phyloP scores from a whole-genome alignment of 2,113 vertebrate genomes.

The Pangasianodon gigas region DNA sequence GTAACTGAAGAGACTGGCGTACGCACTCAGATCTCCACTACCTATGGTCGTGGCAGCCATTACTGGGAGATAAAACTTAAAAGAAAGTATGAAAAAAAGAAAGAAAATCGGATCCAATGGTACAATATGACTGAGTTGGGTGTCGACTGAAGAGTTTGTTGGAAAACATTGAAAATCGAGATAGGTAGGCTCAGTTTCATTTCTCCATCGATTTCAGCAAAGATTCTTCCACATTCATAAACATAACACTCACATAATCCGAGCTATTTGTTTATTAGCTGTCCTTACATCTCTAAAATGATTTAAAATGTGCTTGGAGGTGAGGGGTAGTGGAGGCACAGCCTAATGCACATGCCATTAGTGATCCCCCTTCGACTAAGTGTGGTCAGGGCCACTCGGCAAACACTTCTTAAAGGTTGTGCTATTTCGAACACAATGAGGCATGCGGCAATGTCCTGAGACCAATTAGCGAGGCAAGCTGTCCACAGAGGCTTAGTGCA shows the following conservation, averaged over 20 bases:
- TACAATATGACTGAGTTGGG: background rate
- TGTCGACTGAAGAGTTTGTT: background rate
- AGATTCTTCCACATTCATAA: background rate
- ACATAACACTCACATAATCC: background rate
- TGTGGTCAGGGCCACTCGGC: background rate
- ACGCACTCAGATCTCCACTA: background rate
- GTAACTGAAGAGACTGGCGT: background rate
- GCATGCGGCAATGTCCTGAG: constrained; percentile 35
- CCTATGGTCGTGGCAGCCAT: background rate
- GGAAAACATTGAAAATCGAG: background rate
- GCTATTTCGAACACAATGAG: constrained; percentile 47
- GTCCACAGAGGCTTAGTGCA: constrained; percentile 22
- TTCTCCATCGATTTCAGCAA: background rate
- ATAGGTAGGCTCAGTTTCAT: background rate
- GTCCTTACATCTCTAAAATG: background rate
- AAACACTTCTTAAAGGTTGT: constrained; percentile 42
- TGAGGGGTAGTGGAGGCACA: background rate
- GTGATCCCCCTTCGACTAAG: background rate
- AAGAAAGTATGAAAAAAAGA: background rate
- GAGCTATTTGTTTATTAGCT: background rate
- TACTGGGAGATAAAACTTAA: background rate
- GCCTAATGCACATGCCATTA: constrained; percentile 2
- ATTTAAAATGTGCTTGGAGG: background rate
- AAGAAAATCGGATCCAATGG: background rate
- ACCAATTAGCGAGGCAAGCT: constrained; percentile 48